Conservation (phyloP, 2,113 vertebrate genomes). For the Uria aalge region DNA sequence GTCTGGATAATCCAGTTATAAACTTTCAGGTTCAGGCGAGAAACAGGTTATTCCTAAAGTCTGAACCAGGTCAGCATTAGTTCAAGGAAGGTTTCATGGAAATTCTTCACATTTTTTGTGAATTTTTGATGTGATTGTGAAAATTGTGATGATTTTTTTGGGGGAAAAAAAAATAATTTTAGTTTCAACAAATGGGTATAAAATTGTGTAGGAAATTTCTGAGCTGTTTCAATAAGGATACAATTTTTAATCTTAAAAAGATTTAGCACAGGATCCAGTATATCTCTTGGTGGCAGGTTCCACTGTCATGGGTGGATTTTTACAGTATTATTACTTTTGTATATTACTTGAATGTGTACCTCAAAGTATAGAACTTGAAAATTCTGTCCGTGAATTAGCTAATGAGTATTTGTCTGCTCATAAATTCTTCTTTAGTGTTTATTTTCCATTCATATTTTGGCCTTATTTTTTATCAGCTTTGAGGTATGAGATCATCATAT, state of each 20-base stretch:
- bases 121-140: too few relatives aligned
- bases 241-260: not conserved
- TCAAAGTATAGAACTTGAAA: not conserved
- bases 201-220: not conserved
- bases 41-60: not conserved
- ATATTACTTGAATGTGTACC: not conserved
- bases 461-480: not conserved
- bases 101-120: not conserved
- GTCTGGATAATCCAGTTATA: not conserved
- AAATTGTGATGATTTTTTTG: fast-evolving
- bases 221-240: not conserved
- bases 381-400: not conserved
- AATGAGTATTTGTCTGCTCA: not conserved
- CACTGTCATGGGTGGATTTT: not conserved
- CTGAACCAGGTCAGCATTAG: not conserved
- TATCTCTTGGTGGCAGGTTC: not conserved
- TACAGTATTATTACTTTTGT: not conserved
- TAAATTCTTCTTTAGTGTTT: not conserved
- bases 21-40: not conserved
- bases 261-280: not conserved
- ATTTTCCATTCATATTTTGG: not conserved
- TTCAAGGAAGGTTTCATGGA: not conserved
- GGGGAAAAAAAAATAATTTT: not conserved
- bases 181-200: not conserved
- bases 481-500: not conserved